Evolutionary conservation across 1,140 invertebrate genomes (phyloP).

Genomic region (Anastatus disparis): DNA sequence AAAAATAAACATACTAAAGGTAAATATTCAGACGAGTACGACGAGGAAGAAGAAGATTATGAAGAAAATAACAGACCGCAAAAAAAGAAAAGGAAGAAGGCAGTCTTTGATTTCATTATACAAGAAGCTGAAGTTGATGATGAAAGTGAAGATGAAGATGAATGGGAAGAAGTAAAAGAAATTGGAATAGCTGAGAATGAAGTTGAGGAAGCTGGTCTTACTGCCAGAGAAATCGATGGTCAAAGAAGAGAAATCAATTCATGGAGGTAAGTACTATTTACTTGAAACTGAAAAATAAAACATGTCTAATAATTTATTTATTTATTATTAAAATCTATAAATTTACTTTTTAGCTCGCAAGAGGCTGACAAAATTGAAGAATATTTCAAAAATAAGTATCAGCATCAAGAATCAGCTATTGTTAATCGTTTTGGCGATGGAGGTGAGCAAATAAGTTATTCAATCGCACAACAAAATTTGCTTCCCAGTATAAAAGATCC

Average conservation of each 20-base stretch:
- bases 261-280: slow-evolving; percentile 78
- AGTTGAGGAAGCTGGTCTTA: no score
- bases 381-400: slow-evolving; percentile 94
- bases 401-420: slow-evolving; percentile 83
- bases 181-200: no score
- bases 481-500: slow-evolving; percentile 94
- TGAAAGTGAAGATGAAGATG: no score
- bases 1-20: slow-evolving; percentile 58
- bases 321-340: background rate
- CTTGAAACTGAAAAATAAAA: background rate
- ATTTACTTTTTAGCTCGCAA: slow-evolving; percentile 70
- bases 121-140: no score
- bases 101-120: slow-evolving; percentile 86
- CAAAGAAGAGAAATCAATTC: slow-evolving; percentile 85
- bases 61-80: slow-evolving; percentile 35
- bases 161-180: no score
- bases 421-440: slow-evolving; percentile 91
- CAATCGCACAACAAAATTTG: slow-evolving; percentile 97
- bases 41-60: slow-evolving; percentile 55
- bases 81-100: slow-evolving; percentile 78
- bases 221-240: slow-evolving; percentile 92
- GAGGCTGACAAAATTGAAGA: slow-evolving; percentile 97
- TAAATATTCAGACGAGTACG: slow-evolving; percentile 52
- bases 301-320: background rate
- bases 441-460: slow-evolving; percentile 95